Conservation (phyloP, 2,888 invertebrate genomes). For the Cyrtodaria siliqua region DNA sequence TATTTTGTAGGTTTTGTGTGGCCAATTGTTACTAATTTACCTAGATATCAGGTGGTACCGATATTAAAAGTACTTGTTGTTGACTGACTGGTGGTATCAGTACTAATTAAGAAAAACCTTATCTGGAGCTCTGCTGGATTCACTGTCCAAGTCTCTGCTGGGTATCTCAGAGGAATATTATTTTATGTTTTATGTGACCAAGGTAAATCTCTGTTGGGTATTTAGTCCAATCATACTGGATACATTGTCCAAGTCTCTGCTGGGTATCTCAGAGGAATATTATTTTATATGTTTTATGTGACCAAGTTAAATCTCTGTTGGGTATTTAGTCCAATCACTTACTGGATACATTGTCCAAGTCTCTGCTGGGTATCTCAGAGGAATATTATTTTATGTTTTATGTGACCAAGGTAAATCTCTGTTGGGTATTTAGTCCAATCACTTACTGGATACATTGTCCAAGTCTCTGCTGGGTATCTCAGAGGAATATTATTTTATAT, state of each 20-base stretch:
- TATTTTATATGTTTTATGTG: not conserved
- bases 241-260: slow-evolving; percentile 2
- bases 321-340: slow-evolving; percentile 5
- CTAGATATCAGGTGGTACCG: too few species aligned
- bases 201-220: slow-evolving; percentile 4
- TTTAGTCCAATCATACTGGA: slow-evolving; percentile 5
- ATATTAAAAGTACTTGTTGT: too few species aligned
- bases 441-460: slow-evolving; percentile 8
- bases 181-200: not conserved
- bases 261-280: not conserved
- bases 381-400: not conserved
- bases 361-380: slow-evolving; percentile 1
- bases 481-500: too few species aligned
- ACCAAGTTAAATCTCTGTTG: not conserved
- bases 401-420: slow-evolving; percentile 1
- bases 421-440: slow-evolving; percentile 5
- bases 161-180: not conserved
- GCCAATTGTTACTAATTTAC: too few species aligned
- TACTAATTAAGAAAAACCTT: too few species aligned
- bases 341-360: not conserved
- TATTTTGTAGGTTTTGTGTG: too few species aligned
- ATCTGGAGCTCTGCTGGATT: too few species aligned
- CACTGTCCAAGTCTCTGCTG: too few species aligned
- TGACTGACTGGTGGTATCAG: too few species aligned
- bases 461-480: too few species aligned